Evolutionary conservation across 2,888 invertebrate species (phyloP), one percentile per base, ranked within the genome.

Genomic region (Molorchus minor): DNA sequence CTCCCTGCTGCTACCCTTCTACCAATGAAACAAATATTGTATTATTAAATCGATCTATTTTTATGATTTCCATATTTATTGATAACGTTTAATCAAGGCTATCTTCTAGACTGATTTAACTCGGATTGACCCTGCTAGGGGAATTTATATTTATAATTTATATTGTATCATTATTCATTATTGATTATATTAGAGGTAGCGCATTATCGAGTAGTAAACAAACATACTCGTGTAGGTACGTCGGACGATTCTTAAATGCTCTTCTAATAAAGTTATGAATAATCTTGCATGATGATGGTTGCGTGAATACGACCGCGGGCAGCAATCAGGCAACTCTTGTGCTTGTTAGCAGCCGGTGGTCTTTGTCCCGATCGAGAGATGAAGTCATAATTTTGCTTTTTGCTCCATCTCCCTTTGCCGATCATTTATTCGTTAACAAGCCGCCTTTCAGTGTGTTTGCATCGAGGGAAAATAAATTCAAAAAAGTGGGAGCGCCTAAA

Each of bases 381-480:
- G 67, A 67, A 67, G 67, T 65, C 64, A 67, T 67, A 66, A 64
- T 64, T 61, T 61, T 52, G 60, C 61, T 67, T 67, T 67, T 67
- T 67, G 61, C 46, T 63, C 62, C n/a, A 35, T 38, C 46, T 56
- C 15, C 52, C 19, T 56, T 58, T 57, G 62, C 62, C 55, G 57
- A 57, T 60, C 60, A 58, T 53, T 59, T 66, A 67, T 64, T 64
- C 67, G 64, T 67, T 67, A 67, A 67, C 67, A 59, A 67, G 64
- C 67, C 67, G 67, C 64, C 63, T 66, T 66, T 65, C 57, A 56
- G 58, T 51, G 59, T 53, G 60, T 61, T 46, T 12, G 41, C n/a
- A 45, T 30, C 45, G 45, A 30, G 30, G 45, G 25, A 25, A 52
- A 41, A 41, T 52, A 41, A 52, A 52, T 40, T 52, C 40, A 30